phyloP scores from a whole-genome alignment of 2,888 invertebrate genomes.

The Seira musarum region DNA sequence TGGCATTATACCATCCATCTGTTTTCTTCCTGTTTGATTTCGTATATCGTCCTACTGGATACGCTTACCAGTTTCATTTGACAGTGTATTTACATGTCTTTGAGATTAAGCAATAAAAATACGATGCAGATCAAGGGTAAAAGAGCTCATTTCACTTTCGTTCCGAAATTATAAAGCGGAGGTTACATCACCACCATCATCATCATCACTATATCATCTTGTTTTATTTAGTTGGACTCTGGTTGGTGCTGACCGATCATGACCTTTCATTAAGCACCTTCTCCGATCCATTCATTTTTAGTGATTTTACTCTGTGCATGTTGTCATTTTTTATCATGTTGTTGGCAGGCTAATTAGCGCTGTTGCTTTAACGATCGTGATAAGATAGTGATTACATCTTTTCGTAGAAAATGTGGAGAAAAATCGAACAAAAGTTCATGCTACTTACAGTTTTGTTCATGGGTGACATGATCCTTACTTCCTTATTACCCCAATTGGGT shows the following conservation, averaged over 20 bases:
- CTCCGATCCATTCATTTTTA: slow-evolving; percentile 2
- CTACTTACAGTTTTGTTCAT: neutral
- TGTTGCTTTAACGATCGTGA: too few relatives aligned
- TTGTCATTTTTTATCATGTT: neutral
- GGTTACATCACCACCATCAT: too few relatives aligned
- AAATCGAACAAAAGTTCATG: slow-evolving; percentile 6
- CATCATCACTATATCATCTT: too few relatives aligned
- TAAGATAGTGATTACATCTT: too few relatives aligned
- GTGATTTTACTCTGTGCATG: neutral
- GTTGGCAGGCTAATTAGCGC: slow-evolving; percentile 1
- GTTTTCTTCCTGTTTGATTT: slow-evolving; percentile 10
- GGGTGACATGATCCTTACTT: neutral
- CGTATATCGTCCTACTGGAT: neutral
- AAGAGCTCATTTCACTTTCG: too few relatives aligned
- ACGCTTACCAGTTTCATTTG: too few relatives aligned
- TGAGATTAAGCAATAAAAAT: too few relatives aligned
- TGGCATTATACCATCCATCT: too few relatives aligned
- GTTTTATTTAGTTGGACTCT: too few relatives aligned
- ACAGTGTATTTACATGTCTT: too few relatives aligned
- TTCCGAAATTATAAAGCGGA: too few relatives aligned
- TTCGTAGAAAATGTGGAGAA: neutral
- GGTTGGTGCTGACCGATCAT: slow-evolving; percentile 41
- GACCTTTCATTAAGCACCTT: slow-evolving; percentile 32
- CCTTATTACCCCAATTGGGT: neutral
- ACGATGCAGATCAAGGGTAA: neutral